Conservation (phyloP, 2,888 invertebrate genomes). For the Cyaniris semiargus region DNA sequence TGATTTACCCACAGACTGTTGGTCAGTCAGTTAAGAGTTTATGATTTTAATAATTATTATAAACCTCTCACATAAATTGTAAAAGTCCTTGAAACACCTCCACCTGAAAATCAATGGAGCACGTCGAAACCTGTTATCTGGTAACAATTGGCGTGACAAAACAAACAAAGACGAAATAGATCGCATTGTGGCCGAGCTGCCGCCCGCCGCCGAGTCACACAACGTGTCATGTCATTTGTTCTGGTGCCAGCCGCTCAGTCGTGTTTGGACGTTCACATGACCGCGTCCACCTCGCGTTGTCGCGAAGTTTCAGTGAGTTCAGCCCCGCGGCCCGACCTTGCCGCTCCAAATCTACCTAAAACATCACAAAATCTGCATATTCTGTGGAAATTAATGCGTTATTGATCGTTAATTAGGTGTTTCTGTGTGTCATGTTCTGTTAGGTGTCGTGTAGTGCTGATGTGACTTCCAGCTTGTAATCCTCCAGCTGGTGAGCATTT, state of each 20-base stretch:
- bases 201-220: conserved; percentile 44
- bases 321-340: neutral
- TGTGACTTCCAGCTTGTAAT: neutral
- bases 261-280: conserved; percentile 48
- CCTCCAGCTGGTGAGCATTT: conserved; percentile 19
- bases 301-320: conserved; percentile 15
- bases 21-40: too few relatives aligned
- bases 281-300: neutral
- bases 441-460: conserved; percentile 7
- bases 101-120: neutral
- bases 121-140: neutral
- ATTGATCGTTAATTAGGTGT: neutral
- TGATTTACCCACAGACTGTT: too few relatives aligned
- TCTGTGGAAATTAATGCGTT: conserved; percentile 24
- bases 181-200: conserved; percentile 21
- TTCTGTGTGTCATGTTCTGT: neutral
- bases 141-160: conserved; percentile 36
- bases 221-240: conserved; percentile 56
- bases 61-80: neutral
- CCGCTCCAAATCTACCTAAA: neutral
- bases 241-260: conserved; percentile 56
- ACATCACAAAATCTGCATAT: neutral
- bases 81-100: neutral
- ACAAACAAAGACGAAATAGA: conserved; percentile 22
- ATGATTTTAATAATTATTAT: too few relatives aligned